Base-by-base conservation (phyloP, 2,888 invertebrate genomes). In the Lasioglossum marginatum region DNA sequence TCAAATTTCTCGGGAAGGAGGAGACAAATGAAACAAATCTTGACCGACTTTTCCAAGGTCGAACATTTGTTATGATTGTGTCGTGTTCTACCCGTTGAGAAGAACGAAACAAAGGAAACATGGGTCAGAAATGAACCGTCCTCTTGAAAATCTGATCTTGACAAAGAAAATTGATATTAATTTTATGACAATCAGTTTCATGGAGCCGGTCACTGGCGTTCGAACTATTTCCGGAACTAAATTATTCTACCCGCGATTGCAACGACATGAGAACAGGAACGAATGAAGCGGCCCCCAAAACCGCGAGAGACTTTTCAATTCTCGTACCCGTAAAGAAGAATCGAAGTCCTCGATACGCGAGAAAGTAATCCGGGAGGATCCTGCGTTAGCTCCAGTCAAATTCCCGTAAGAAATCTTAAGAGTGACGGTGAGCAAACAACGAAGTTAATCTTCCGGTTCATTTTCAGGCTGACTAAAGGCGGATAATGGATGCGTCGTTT, bases 381-480 rank as follows among this genome's bases (percentile, higher is more conserved):
- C 12, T 1, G 12, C n/a, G 40, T 23, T 70, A 37, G 68, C 14
- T 37, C 5, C 68, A 70, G 23, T 70, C 23, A 70, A 40, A 68
- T 23, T 70, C 12, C 52, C 27, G 23, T 14, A 34, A 23, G 60
- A 52, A 37, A 74, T n/a, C 43, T 31, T n/a, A 60, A 45, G 40
- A 37, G 57, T 23, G 43, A 23, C 48, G 19, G 27, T n/a, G 40
- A 2, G 70, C 60, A 27, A 71, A 43, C 60, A 37, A 73, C 40
- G 66, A 57, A 43, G 70, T 23, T 14, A 74, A 82, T 75, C 45
- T 45, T 27, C 8, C 16, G 68, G 75, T 70, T 83, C 71, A 60
- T 85, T 78, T 83, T 71, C 79, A 76, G 83, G 27, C 43, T 83
- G 83, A 83, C 60, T 83, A 68, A 85, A 73, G 70, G 48, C 60